These are phyloP conservation scores for Diplolepis rosae DNA, from an alignment of 2,888 invertebrate genomes.

Conservation along the genomic window DNA sequence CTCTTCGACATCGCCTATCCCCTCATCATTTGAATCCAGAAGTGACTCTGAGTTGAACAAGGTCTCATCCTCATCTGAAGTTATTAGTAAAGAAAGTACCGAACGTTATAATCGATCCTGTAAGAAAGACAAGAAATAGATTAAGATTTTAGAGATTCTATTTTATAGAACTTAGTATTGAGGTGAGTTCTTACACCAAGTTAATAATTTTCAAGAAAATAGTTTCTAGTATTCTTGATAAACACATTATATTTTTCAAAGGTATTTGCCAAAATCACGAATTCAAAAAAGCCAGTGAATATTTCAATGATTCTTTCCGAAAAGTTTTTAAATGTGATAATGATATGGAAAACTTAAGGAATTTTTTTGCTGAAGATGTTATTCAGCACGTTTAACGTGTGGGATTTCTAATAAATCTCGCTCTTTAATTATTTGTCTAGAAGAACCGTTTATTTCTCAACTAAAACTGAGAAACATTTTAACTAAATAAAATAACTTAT, in stretches of 20 bases:
- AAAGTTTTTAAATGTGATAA: not conserved
- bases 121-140: not conserved
- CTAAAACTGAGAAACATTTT: too few relatives aligned
- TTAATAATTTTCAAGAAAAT: not conserved
- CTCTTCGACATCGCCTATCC: not conserved
- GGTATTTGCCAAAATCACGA: too few relatives aligned
- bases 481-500: not conserved
- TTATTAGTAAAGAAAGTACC: not conserved
- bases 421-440: too few relatives aligned
- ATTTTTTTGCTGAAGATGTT: too few relatives aligned
- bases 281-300: not conserved
- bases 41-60: not conserved
- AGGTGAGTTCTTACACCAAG: not conserved
- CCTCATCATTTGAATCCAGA: not conserved
- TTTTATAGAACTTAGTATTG: not conserved
- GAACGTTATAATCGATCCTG: not conserved
- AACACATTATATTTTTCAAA: too few relatives aligned
- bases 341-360: too few relatives aligned
- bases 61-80: not conserved
- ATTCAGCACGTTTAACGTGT: too few relatives aligned
- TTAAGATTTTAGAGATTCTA: not conserved
- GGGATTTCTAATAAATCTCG: too few relatives aligned
- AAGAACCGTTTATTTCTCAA: not conserved
- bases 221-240: too few relatives aligned
- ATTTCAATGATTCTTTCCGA: not conserved